Conservation (phyloP, 1,140 invertebrate genomes). For the Lysiphlebus fabarum region DNA sequence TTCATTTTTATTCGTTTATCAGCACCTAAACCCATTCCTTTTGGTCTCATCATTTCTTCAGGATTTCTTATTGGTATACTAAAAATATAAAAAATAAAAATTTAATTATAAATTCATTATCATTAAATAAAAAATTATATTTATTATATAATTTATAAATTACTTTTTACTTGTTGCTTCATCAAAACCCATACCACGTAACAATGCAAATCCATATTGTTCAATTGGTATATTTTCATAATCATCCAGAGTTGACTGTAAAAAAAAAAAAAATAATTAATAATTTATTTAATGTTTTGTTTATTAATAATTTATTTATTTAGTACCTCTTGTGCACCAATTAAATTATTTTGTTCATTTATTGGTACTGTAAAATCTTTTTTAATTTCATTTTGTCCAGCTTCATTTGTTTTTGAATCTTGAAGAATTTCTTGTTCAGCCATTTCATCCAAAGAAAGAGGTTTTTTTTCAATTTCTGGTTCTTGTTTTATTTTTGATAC, state of each 20-base stretch:
- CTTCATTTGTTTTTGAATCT: constrained; percentile 35
- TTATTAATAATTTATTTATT: neutral
- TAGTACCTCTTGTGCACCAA: constrained; percentile 60
- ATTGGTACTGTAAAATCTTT: constrained; percentile 55
- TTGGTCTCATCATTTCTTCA: constrained; percentile 65
- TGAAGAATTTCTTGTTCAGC: constrained; percentile 60
- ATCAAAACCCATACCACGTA: constrained; percentile 88
- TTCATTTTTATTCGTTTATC: constrained; percentile 62
- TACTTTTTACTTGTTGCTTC: constrained; percentile 66
- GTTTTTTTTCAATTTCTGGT: constrained; percentile 29
- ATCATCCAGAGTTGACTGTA: constrained; percentile 75
- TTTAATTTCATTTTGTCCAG: constrained; percentile 40
- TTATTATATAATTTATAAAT: constrained; percentile 62
- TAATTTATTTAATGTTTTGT: constrained; percentile 11
- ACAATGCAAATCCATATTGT: constrained; percentile 86
- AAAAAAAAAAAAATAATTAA: constrained; percentile 29
- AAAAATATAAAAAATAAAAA: constrained; percentile 28
- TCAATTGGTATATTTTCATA: constrained; percentile 87
- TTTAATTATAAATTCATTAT: constrained; percentile 22
- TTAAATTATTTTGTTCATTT: constrained; percentile 51
- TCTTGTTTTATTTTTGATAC: constrained; percentile 34
- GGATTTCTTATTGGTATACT: constrained; percentile 59
- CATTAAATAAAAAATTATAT: constrained; percentile 41
- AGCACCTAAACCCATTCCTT: constrained; percentile 89
- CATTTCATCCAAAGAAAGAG: constrained; percentile 56